These are phyloP conservation scores for Anoplopoma fimbria DNA, from an alignment of 2,113 vertebrate genomes.

Conservation along the genomic window DNA sequence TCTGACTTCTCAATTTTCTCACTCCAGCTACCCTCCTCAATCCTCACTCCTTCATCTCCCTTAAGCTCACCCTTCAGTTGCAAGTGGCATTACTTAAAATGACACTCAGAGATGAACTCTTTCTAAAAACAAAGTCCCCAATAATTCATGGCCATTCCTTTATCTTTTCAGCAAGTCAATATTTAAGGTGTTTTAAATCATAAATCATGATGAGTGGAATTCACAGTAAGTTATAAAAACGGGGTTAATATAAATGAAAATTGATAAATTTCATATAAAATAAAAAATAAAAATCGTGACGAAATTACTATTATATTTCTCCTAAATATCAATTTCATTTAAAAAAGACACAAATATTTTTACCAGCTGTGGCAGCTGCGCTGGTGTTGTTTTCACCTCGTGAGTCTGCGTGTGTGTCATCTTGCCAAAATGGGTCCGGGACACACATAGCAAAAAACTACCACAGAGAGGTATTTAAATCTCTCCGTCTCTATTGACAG, in stretches of 20 bases:
- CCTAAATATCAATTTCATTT: too few relatives aligned
- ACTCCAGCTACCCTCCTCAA: conserved; percentile 3
- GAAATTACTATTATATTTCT: neutral
- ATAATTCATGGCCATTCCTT: neutral
- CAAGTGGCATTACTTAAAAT: conserved; percentile 4
- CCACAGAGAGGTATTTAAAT: neutral
- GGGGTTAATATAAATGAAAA: neutral
- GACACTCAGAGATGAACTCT: neutral
- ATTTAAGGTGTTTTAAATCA: neutral
- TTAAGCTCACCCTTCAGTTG: conserved; percentile 28
- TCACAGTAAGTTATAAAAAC: neutral
- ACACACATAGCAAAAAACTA: neutral
- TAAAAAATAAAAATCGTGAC: neutral
- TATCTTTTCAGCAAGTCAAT: neutral
- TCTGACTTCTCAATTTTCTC: conserved; percentile 50
- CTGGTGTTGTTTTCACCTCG: too few relatives aligned
- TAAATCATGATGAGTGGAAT: neutral
- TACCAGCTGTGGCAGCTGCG: too few relatives aligned
- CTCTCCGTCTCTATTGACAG: neutral
- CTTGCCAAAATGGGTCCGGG: neutral
- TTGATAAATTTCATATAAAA: neutral
- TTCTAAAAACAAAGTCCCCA: neutral
- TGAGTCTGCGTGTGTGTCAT: neutral
- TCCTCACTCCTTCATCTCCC: conserved; percentile 17
- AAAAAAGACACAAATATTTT: too few relatives aligned